A percentile compares a stretch with the other conserved stretches of the same genome.
Conservation (phyloP, 2,797 vertebrate species). For the Acanthurus leucopareius region DNA sequence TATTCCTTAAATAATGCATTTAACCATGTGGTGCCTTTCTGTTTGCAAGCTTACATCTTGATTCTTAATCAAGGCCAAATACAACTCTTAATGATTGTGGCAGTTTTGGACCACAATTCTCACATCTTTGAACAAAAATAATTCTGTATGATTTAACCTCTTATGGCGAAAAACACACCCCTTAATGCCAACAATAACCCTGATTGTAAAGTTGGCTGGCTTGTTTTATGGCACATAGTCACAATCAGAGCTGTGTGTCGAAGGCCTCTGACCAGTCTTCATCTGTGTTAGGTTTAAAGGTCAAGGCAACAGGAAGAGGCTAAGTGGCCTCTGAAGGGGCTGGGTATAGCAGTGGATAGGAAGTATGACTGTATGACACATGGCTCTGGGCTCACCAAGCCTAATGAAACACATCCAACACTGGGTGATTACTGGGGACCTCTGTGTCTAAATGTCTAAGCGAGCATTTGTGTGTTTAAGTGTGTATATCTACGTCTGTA, state of each 20-base stretch:
- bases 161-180: conserved; percentile 57
- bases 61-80: conserved; percentile 29
- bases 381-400: conserved; percentile 77
- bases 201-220: conserved; percentile 63
- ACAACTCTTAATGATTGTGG: conserved; percentile 2
- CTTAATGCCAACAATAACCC: conserved; percentile 59
- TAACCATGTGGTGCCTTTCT: conserved; percentile 13
- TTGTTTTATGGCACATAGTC: conserved; percentile 59
- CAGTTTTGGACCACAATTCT: conserved; percentile 28
- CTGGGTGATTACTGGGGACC: conserved; percentile 72
- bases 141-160: conserved; percentile 44
- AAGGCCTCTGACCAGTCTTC: conserved; percentile 62
- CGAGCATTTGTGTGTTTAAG: conserved; percentile 25
- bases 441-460: conserved; percentile 26
- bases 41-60: conserved; percentile 11
- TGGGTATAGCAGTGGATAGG: conserved; percentile 68
- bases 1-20: conserved; percentile 11
- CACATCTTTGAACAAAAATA: conserved; percentile 32
- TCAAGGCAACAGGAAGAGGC: conserved; percentile 86
- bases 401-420: conserved; percentile 89
- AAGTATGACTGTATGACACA: conserved; percentile 81
- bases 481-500: conserved; percentile 6
- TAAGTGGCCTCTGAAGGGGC: conserved; percentile 81
- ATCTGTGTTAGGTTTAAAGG: conserved; percentile 76
- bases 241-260: conserved; percentile 66